Evolutionary conservation across 2,888 invertebrate species (phyloP).

Genomic region (Drosophila cyrtoloma): DNA sequence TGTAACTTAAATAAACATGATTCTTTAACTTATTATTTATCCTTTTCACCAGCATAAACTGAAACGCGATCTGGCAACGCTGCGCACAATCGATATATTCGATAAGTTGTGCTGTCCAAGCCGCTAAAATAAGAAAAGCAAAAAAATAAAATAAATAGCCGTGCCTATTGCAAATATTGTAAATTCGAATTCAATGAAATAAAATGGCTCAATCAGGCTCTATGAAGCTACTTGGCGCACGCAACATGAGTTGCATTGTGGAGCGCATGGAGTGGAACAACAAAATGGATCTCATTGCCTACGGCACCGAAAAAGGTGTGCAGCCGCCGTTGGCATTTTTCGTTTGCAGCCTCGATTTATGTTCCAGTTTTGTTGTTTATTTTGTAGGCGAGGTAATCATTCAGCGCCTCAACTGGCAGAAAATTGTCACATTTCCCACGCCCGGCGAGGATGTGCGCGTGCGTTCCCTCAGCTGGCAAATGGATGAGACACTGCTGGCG

Average conservation of each 20-base stretch:
- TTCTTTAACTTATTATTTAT: conserved; percentile 10
- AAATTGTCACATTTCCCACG: conserved; percentile 93
- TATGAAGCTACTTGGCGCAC: conserved; percentile 84
- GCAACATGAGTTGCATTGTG: conserved; percentile 86
- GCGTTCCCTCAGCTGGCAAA: conserved; percentile 94
- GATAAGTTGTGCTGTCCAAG: conserved; percentile 33
- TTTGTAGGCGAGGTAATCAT: conserved; percentile 92
- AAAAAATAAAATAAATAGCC: not conserved
- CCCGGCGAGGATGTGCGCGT: conserved; percentile 91
- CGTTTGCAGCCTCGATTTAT: not conserved
- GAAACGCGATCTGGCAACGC: conserved; percentile 39
- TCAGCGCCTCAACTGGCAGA: conserved; percentile 96
- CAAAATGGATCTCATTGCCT: conserved; percentile 95
- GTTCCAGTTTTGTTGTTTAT: not conserved
- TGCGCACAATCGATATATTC: conserved; percentile 34
- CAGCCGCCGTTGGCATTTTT: conserved; percentile 2
- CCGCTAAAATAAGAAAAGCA: conserved; percentile 38
- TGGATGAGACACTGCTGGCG: conserved; percentile 95
- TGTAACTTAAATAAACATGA: conserved; percentile 34
- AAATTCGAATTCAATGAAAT: not conserved
- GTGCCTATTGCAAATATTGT: conserved; percentile 3
- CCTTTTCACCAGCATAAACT: not conserved
- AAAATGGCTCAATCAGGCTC: conserved; percentile 83
- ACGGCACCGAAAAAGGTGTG: conserved; percentile 93
- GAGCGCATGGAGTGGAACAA: conserved; percentile 96